Percentiles rank a stretch among this genome's conserved stretches.
These are phyloP conservation scores for Nomada ferruginata DNA, from an alignment of 2,888 invertebrate genomes.

Conservation along the genomic window DNA sequence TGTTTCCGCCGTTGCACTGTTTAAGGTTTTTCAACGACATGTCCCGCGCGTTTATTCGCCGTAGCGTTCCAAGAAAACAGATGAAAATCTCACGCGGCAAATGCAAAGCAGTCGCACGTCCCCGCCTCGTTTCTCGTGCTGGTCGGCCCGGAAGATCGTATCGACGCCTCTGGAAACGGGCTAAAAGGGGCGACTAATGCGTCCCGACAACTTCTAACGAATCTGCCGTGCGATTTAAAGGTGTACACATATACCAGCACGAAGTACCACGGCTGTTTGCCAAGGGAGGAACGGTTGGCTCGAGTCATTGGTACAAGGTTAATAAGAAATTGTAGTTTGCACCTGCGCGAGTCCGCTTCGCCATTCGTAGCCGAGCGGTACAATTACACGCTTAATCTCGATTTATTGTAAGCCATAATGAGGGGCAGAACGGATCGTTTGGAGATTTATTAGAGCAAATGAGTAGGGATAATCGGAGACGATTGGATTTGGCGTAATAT, in stretches of 20 bases:
- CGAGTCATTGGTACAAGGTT: conserved; percentile 42
- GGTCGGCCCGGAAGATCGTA: conserved; percentile 72
- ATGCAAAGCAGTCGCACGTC: conserved; percentile 77
- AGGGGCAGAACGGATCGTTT: conserved; percentile 18
- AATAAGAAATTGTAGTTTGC: conserved; percentile 49
- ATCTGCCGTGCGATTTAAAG: conserved; percentile 70
- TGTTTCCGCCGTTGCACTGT: conserved; percentile 21
- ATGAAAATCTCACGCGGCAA: conserved; percentile 80
- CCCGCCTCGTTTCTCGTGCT: conserved; percentile 34
- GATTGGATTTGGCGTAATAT: no score
- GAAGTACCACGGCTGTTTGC: background rate
- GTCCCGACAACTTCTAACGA: conserved; percentile 71
- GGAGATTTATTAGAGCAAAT: background rate
- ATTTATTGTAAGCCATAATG: conserved; percentile 45
- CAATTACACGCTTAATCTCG: conserved; percentile 50
- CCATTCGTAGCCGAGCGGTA: conserved; percentile 11
- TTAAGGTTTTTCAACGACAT: conserved; percentile 34
- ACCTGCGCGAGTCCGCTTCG: conserved; percentile 40
- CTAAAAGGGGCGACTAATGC: conserved; percentile 72
- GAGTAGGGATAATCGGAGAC: background rate
- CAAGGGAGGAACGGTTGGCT: background rate
- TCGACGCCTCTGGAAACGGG: conserved; percentile 70
- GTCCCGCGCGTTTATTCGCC: conserved; percentile 40
- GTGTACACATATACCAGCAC: conserved; percentile 19
- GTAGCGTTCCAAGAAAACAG: conserved; percentile 81